A percentile compares a stretch with the other conserved stretches of the same genome.
Conservation (phyloP, 2,888 invertebrate genomes). For the Zygogramma bicolorata region DNA sequence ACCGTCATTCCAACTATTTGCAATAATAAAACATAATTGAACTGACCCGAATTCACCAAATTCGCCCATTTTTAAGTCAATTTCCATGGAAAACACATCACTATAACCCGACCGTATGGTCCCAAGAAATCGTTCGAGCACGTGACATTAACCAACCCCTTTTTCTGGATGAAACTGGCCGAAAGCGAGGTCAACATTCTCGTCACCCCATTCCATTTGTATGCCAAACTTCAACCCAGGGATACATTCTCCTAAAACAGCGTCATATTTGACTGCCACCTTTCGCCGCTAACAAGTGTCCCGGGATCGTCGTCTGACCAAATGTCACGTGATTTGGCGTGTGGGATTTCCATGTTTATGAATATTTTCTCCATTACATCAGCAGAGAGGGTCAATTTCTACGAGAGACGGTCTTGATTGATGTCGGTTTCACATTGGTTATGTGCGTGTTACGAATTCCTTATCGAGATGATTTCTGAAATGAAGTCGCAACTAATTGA, state of each 20-base stretch:
- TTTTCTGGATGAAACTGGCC: too few relatives aligned
- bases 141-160: too few relatives aligned
- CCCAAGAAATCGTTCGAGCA: too few relatives aligned
- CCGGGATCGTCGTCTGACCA: background rate
- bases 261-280: background rate
- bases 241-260: background rate
- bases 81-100: too few relatives aligned
- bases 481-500: background rate
- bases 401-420: background rate
- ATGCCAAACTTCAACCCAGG: background rate
- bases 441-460: background rate
- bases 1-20: too few relatives aligned
- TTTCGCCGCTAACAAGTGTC: background rate
- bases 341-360: background rate
- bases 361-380: constrained; percentile 2
- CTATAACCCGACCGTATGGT: too few relatives aligned
- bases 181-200: too few relatives aligned
- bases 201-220: background rate
- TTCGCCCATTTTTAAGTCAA: too few relatives aligned
- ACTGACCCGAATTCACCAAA: too few relatives aligned
- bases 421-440: background rate
- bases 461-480: background rate
- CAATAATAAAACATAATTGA: too few relatives aligned
- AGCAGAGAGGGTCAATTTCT: background rate
- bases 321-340: background rate